Evolutionary conservation across 1,140 invertebrate species (phyloP), one percentile per base, ranked within the genome.

Genomic region (Pachypeltis micranthus): DNA sequence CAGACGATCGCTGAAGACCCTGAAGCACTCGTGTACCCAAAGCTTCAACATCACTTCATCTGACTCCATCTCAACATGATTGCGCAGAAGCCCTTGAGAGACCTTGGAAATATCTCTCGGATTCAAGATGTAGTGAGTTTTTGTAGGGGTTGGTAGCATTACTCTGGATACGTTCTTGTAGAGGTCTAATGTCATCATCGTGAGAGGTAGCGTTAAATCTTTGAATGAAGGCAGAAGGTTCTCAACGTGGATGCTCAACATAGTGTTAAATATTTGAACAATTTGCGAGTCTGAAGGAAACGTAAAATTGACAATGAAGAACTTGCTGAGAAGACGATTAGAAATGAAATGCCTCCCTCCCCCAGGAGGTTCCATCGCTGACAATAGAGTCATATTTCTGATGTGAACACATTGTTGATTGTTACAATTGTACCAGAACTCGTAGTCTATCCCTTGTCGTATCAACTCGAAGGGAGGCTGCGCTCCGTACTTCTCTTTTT

Each of bases 61-160:
- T 2, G 83, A 84, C 68, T 87, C 85, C 70, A 83, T 84, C 65
- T 88, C 83, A 66, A 82, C 85, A 71, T 87, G 81, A 65, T 84
- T 83, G 66, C 88, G 75, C 23, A 93, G 71, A 24, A 93, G 68
- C 1, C 90, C 90, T 80, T 88, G 80, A 69, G 84, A 84, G 67
- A 83, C 81, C 77, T 84, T 89, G 1, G 89, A 91, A 67, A 93
- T 91, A 71, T 93, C 90, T 66, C 88, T 77, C 64, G 93, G 73
- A 74, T 91, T 93, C 75, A 93, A 93, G 16, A 91, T 74, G 68
- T 93, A 94, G 73, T 94, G 90, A 69, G 90, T 91, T 72, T 92
- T 93, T 31, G 83, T 81, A 0, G 90, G 90, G 1, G 89, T 92
- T 1, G 91, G 90, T 47, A 92, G 71, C 78, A 93, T 83, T 69